Evolutionary conservation across 2,113 vertebrate species (phyloP).

Genomic region (Phyllostomus discolor): DNA sequence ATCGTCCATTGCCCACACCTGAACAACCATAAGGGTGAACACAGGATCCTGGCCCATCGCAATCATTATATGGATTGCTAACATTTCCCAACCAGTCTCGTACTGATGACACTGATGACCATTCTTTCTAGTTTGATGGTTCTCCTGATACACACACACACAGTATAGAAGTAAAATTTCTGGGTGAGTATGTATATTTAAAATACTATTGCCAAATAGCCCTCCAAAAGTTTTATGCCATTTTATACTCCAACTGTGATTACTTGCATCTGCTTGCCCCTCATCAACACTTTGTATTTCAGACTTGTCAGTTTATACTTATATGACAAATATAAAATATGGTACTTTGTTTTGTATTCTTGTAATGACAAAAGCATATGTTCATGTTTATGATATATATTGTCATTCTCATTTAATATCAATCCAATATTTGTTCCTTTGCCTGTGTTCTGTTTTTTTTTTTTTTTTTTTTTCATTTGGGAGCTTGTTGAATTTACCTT

Average conservation of each 20-base stretch:
- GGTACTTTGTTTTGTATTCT: not conserved
- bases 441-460: not conserved
- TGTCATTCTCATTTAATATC: not conserved
- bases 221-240: not conserved
- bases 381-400: not conserved
- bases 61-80: not conserved
- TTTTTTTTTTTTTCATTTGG: not conserved
- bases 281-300: not conserved
- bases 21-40: not conserved
- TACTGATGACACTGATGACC: not conserved
- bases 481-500: not conserved
- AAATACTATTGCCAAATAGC: not conserved
- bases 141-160: not conserved
- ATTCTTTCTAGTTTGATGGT: not conserved
- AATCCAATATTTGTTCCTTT: not conserved
- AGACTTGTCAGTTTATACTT: not conserved
- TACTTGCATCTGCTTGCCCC: not conserved
- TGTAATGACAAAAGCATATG: not conserved
- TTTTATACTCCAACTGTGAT: not conserved
- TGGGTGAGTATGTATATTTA: not conserved
- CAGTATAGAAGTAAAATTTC: not conserved
- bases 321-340: not conserved
- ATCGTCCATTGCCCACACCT: not conserved
- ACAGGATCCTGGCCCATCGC: not conserved
- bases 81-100: not conserved